Percentiles rank a stretch among this genome's conserved stretches.
Conservation (phyloP, 1,140 invertebrate species). For the Rhyacophila brunnea region DNA sequence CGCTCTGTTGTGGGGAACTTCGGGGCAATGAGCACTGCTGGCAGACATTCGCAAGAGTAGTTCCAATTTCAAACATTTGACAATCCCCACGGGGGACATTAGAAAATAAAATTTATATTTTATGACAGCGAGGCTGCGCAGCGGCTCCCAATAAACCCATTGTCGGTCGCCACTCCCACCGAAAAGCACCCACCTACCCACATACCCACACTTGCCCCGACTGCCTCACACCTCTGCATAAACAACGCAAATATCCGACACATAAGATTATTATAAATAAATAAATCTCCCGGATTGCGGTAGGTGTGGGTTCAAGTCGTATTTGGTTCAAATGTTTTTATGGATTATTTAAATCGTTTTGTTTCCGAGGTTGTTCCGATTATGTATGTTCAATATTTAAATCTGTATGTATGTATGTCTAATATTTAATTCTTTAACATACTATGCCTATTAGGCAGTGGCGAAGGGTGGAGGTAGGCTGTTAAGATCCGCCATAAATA, state of each 20-base stretch:
- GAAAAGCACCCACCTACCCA: conserved; percentile 6
- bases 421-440: too few relatives aligned
- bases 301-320: too few relatives aligned
- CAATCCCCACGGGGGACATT: conserved; percentile 36
- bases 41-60: conserved; percentile 20
- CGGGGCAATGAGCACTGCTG: conserved; percentile 8
- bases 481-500: too few relatives aligned
- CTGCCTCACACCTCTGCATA: neutral
- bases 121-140: conserved; percentile 35
- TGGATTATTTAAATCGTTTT: neutral
- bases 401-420: too few relatives aligned
- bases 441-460: too few relatives aligned
- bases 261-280: too few relatives aligned
- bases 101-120: conserved; percentile 39
- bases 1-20: neutral
- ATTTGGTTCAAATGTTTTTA: neutral
- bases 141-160: conserved; percentile 37
- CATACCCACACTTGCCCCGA: conserved; percentile 2
- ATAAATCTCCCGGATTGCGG: too few relatives aligned
- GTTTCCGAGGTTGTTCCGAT: too few relatives aligned
- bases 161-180: conserved; percentile 20
- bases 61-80: conserved; percentile 37
- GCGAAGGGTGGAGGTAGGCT: too few relatives aligned
- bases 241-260: neutral
- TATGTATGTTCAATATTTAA: too few relatives aligned